Conservation (phyloP, 2,113 vertebrate genomes). For the Benitochromis conjunctus region DNA sequence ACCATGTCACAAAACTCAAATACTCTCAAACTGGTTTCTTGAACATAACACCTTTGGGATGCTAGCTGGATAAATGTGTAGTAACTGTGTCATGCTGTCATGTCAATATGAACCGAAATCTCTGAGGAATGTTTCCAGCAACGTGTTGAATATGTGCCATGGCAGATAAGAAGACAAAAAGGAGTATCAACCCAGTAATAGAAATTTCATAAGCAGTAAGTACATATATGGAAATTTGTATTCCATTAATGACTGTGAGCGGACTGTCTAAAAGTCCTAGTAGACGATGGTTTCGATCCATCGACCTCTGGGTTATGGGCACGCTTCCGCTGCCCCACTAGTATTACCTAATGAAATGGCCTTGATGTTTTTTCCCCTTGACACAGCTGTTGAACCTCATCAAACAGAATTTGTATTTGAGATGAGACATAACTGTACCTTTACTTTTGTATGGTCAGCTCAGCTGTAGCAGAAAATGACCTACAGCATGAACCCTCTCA, state of each 20-base stretch:
- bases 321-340: conserved; percentile 77
- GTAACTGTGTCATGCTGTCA: neutral
- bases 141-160: neutral
- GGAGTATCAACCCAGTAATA: neutral
- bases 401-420: neutral
- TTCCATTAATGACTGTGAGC: neutral
- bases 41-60: neutral
- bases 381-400: neutral
- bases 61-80: neutral
- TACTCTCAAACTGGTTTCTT: neutral
- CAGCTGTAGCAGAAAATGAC: neutral
- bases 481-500: conserved; percentile 10
- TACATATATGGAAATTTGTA: neutral
- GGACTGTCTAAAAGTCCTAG: neutral
- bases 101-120: neutral
- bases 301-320: conserved; percentile 82
- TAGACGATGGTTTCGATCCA: conserved; percentile 81
- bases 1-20: neutral
- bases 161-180: neutral
- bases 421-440: neutral
- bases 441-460: neutral
- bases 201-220: neutral
- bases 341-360: neutral
- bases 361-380: neutral
- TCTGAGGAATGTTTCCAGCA: neutral